Conservation (phyloP, 2,113 vertebrate species). For the Salminus brasiliensis region DNA sequence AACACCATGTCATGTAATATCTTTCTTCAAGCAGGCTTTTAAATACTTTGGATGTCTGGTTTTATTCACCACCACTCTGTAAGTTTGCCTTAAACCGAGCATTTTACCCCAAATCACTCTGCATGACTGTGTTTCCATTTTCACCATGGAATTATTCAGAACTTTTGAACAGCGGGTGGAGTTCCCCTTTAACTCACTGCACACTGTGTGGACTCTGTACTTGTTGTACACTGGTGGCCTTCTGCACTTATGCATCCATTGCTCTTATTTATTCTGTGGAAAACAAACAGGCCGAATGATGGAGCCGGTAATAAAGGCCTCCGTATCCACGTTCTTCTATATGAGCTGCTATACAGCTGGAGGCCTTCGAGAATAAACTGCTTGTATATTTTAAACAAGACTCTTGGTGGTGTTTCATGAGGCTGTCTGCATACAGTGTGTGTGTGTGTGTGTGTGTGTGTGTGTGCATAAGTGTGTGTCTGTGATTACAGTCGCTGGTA, state of each 20-base stretch:
- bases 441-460: not conserved
- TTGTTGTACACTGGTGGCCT: constrained; percentile 15
- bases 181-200: not conserved
- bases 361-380: constrained; percentile 44
- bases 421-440: not conserved
- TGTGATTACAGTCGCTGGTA: not conserved
- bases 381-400: constrained; percentile 15
- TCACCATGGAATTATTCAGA: not conserved
- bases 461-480: not conserved
- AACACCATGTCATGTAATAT: not conserved
- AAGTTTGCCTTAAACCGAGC: too few species aligned
- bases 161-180: not conserved
- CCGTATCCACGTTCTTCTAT: not conserved
- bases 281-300: not conserved
- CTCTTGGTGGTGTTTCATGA: not conserved
- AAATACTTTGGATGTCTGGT: too few species aligned
- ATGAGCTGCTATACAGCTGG: constrained; percentile 17
- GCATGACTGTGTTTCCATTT: not conserved
- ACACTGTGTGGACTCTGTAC: too few species aligned
- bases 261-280: constrained; percentile 47
- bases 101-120: not conserved
- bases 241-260: constrained; percentile 42
- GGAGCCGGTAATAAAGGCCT: not conserved
- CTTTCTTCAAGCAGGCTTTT: too few species aligned
- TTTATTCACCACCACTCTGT: too few species aligned